Base-by-base conservation (phyloP, 2,797 vertebrate genomes). In the Syngnathus acus region DNA sequence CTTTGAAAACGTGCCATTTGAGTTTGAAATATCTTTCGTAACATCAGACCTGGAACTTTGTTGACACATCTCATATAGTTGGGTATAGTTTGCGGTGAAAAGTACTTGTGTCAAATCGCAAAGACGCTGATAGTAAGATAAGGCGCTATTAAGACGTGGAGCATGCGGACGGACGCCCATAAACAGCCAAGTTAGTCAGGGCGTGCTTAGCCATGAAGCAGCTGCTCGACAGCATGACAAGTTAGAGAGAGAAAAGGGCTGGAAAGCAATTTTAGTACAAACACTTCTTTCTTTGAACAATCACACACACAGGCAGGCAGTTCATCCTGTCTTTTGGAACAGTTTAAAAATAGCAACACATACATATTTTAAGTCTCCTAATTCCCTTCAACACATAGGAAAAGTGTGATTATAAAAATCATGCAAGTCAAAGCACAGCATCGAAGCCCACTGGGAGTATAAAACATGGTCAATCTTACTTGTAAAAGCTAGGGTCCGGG, bases 401-500 rank as follows among this genome's bases (percentile, higher is more conserved):
- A 83, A 79, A 76, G 72, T 69, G 75, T 82, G 66, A 80, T 78
- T 65, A 68, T 40, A 43, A 72, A 83, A 79, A 66, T 73, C 92
- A 92, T 92, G 91, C 92, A 66, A 55, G 55, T 81, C 65, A 71
- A 81, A 74, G 75, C 84, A 74, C 78, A 68, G 84, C 82, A 80
- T 83, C 85, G 26, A 84, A 88, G 83, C 75, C 84, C 84, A 79
- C 83, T 81, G 62, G 78, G 73, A 79, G 81, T 75, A 57, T 37
- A 82, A 83, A 87, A 84, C 60, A 62, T 73, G 83, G 77, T 79
- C 72, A 77, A 71, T 92, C 95, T 97, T 96, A 96, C 94, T 97
- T 97, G 95, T 90, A 95, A 92, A 93, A 93, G 95, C 95, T 97
- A 95, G 85, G 81, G 79, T 96, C 91, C 95, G 90, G 87, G 91